Evolutionary conservation across 2,888 invertebrate genomes (phyloP).

Genomic region (Balanococcus diminutus): DNA sequence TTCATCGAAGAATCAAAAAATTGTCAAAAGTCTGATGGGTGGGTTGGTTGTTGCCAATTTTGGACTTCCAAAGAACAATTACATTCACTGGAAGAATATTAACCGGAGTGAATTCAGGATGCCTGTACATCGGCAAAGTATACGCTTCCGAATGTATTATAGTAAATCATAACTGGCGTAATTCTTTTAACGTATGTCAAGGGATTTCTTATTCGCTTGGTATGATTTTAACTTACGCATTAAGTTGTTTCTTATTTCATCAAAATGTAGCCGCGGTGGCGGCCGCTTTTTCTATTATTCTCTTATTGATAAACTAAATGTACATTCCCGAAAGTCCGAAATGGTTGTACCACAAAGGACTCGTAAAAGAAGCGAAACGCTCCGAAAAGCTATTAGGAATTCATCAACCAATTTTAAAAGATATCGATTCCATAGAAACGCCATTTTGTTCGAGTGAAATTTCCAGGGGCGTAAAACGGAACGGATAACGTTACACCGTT

Average conservation of each 20-base stretch:
- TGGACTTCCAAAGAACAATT: not conserved
- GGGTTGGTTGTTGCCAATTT: conserved; percentile 15
- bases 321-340: conserved; percentile 67
- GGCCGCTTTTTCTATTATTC: conserved; percentile 62
- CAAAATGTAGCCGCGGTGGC: conserved; percentile 58
- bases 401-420: conserved; percentile 55
- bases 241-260: conserved; percentile 64
- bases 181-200: conserved; percentile 12
- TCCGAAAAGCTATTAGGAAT: conserved; percentile 58
- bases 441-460: not conserved
- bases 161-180: conserved; percentile 48
- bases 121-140: conserved; percentile 66
- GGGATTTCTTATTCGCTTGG: not conserved
- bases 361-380: conserved; percentile 63
- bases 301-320: conserved; percentile 62
- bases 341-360: conserved; percentile 65
- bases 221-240: conserved; percentile 62
- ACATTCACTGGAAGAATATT: conserved; percentile 60
- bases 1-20: not conserved
- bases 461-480: too few relatives aligned
- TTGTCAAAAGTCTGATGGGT: not conserved
- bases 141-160: conserved; percentile 63
- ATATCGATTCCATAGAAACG: not conserved
- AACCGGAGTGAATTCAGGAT: conserved; percentile 62
- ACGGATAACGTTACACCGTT: not conserved